Evolutionary conservation across 2,113 vertebrate species (phyloP).

Genomic region (Apodemus speciosus): DNA sequence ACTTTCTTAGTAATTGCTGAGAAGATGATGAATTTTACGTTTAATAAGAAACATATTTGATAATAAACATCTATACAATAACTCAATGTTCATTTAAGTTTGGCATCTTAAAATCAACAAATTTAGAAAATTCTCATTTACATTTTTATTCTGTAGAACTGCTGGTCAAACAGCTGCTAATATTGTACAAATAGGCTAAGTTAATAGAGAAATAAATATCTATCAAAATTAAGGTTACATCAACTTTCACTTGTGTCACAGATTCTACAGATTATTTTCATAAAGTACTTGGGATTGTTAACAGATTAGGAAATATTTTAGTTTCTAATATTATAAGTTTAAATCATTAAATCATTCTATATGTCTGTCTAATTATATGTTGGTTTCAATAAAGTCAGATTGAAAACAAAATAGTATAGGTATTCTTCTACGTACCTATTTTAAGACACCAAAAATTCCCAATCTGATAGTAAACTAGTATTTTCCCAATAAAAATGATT

Average conservation of each 20-base stretch:
- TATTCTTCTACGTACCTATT: background rate
- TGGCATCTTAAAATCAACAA: background rate
- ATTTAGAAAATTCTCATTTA: slow-evolving; percentile 25
- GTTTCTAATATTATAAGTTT: background rate
- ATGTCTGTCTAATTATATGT: slow-evolving; percentile 72
- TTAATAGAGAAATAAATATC: slow-evolving; percentile 63
- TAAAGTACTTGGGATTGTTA: slow-evolving; percentile 38
- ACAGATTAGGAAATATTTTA: slow-evolving; percentile 20
- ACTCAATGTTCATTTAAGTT: background rate
- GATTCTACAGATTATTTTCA: slow-evolving; percentile 9
- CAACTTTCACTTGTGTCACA: background rate
- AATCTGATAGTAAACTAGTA: slow-evolving; percentile 66
- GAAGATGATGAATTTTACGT: background rate
- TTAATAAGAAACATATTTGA: background rate
- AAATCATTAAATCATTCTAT: slow-evolving; percentile 30
- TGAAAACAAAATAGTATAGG: background rate
- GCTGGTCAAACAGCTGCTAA: slow-evolving; percentile 40
- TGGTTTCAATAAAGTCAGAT: background rate
- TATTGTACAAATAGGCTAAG: slow-evolving; percentile 22
- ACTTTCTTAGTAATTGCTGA: background rate
- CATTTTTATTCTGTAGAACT: slow-evolving; percentile 45
- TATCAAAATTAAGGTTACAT: slow-evolving; percentile 29
- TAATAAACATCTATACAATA: background rate
- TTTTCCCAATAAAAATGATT: background rate
- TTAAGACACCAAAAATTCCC: slow-evolving; percentile 58